phyloP scores from a whole-genome alignment of 2,113 vertebrate genomes.

The Piaya cayana region DNA sequence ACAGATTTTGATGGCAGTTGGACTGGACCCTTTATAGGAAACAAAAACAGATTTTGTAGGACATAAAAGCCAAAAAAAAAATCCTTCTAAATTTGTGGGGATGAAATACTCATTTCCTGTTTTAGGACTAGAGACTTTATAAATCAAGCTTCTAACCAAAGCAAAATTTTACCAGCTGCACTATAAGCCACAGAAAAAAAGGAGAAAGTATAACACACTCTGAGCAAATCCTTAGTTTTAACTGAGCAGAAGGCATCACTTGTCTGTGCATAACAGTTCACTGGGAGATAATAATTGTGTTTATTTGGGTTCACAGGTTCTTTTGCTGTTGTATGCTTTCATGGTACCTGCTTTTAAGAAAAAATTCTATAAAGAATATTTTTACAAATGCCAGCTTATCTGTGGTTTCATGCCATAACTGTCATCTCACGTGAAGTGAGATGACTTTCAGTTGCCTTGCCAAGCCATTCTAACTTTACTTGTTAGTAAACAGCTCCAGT shows the following conservation, averaged over 20 bases:
- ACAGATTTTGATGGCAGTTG: constrained; percentile 18
- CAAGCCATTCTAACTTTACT: constrained; percentile 3
- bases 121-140: constrained; percentile 53
- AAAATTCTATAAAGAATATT: constrained; percentile 30
- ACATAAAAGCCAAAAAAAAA: constrained; percentile 52
- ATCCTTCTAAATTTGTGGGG: constrained; percentile 45
- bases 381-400: constrained; percentile 60
- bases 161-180: constrained; percentile 62
- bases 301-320: constrained; percentile 59
- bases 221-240: background rate
- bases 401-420: constrained; percentile 64
- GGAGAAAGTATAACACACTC: background rate
- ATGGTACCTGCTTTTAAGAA: constrained; percentile 37
- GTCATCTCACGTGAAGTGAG: constrained; percentile 61
- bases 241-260: background rate
- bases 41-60: constrained; percentile 50
- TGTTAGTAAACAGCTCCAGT: constrained; percentile 11
- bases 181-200: background rate
- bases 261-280: background rate
- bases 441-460: constrained; percentile 49
- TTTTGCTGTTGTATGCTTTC: constrained; percentile 50
- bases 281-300: constrained; percentile 30
- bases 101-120: constrained; percentile 65
- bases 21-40: constrained; percentile 26
- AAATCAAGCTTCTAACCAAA: constrained; percentile 48